Base-by-base conservation (phyloP, 2,113 vertebrate species). In the Solea senegalensis region DNA sequence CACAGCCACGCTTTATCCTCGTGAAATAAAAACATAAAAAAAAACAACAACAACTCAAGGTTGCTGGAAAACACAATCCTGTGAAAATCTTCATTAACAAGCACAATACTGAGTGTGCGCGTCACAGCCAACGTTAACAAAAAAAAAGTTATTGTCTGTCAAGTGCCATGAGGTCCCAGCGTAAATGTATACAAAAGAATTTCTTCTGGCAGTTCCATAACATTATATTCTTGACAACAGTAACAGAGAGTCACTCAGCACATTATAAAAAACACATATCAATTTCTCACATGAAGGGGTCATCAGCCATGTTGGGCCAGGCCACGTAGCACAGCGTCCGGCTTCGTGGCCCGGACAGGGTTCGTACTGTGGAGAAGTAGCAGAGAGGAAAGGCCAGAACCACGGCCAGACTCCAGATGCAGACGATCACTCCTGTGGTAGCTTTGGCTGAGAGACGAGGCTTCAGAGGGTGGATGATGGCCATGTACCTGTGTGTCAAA, bases 381-480 rank as follows among this genome's bases (percentile, higher is more conserved):
- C 96, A 98, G 68, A 97, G 95, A 3, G 98, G 98, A 74, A 98
- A 96, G 12, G 97, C 97, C 78, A 99, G 89, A 13, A 97, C 91
- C 85, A 98, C 95, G 0, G 98, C 98, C 86, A 98, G 89, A 69
- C 94, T 93, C 98, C 98, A 99, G 86, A 99, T 98, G 73, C 95
- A 95, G 64, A 94, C 90, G 34, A 99, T 98, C 62, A 98, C 92
- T 46, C 95, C 94, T 54, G 95, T 97, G 50, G 97, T 98, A 75
- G 94, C 95, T 0, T 95, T 96, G 49, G 96, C 96, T 49, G 98
- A 99, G 43, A 99, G 89, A 43, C 97, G 95, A 40, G 98, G 97
- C 74, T 97, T 98, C 93, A 99, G 85, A 7, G 98, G 98, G 77
- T 99, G 95, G 54, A 97, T 98, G 83, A 99, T 99, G 77, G 97